These are phyloP conservation scores for Vombatus ursinus DNA, from an alignment of 2,113 vertebrate species.

Conservation along the genomic window DNA sequence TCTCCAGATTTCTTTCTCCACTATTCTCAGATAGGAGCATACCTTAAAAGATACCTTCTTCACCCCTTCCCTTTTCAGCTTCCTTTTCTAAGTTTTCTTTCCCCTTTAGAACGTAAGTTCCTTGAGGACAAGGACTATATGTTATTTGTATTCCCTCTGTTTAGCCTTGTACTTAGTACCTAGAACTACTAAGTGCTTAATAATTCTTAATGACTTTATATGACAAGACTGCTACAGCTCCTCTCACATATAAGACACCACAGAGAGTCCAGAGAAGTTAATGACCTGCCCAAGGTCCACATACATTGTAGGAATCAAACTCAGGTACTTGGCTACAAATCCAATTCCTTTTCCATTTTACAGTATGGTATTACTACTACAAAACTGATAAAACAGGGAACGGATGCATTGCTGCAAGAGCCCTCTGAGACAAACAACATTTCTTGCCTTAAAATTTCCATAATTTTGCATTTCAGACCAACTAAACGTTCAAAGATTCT, in stretches of 20 bases:
- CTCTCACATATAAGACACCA: neutral
- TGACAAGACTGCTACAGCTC: neutral
- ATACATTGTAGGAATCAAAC: neutral
- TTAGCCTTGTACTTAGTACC: neutral
- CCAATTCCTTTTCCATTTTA: neutral
- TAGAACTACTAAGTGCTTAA: neutral
- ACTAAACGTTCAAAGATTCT: slow-evolving; percentile 32
- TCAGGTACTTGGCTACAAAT: neutral
- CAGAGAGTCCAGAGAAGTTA: neutral
- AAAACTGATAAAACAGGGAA: slow-evolving; percentile 39
- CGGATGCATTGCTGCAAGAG: slow-evolving; percentile 18
- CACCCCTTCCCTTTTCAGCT: neutral
- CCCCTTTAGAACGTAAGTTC: neutral
- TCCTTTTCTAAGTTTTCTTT: neutral
- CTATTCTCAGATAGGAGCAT: neutral
- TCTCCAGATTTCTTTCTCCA: neutral
- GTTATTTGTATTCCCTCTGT: neutral
- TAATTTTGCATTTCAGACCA: slow-evolving; percentile 27
- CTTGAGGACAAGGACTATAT: neutral
- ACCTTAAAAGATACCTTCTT: neutral
- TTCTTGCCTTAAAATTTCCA: slow-evolving; percentile 45
- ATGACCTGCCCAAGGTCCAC: neutral
- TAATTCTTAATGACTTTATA: neutral
- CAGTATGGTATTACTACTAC: neutral
- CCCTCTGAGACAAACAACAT: slow-evolving; percentile 36